phyloP scores from a whole-genome alignment of 2,113 vertebrate genomes.

The Oxygymnocypris stewartii region DNA sequence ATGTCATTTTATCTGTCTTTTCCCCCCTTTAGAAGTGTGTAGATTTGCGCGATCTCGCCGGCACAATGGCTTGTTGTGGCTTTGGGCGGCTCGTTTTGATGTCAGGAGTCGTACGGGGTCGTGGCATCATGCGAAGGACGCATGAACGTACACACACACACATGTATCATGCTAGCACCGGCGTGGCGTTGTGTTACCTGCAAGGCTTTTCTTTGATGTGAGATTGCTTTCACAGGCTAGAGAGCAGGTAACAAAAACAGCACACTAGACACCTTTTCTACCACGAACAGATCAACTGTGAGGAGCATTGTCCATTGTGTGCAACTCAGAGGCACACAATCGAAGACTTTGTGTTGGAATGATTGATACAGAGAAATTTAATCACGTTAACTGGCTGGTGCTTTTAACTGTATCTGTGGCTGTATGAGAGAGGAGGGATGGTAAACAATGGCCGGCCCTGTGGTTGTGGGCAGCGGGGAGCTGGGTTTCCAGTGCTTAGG shows the following conservation, averaged over 20 bases:
- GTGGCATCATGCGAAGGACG: constrained; percentile 50
- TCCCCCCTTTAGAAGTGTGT: constrained; percentile 18
- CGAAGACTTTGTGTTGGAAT: constrained; percentile 68
- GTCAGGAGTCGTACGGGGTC: constrained; percentile 34
- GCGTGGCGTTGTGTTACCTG: constrained; percentile 60
- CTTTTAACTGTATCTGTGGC: constrained; percentile 72
- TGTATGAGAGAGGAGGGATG: constrained; percentile 66
- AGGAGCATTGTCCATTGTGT: constrained; percentile 69
- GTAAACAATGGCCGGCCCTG: constrained; percentile 72
- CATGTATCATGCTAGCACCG: constrained; percentile 46
- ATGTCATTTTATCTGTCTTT: constrained; percentile 22
- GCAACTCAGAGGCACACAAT: constrained; percentile 68
- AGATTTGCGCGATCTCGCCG: constrained; percentile 17
- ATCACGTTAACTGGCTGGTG: constrained; percentile 61
- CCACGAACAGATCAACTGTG: constrained; percentile 65
- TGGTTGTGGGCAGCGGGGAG: constrained; percentile 64
- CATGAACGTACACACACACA: constrained; percentile 7
- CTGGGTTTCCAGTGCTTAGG: constrained; percentile 69
- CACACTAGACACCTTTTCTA: constrained; percentile 66
- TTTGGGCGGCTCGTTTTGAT: constrained; percentile 12
- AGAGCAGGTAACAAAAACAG: constrained; percentile 69
- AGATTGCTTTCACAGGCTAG: constrained; percentile 73
- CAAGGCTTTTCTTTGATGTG: constrained; percentile 66
- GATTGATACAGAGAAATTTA: constrained; percentile 69
- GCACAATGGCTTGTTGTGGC: constrained; percentile 47